phyloP scores from a whole-genome alignment of 2,797 vertebrate genomes.

The Numenius phaeopus region DNA sequence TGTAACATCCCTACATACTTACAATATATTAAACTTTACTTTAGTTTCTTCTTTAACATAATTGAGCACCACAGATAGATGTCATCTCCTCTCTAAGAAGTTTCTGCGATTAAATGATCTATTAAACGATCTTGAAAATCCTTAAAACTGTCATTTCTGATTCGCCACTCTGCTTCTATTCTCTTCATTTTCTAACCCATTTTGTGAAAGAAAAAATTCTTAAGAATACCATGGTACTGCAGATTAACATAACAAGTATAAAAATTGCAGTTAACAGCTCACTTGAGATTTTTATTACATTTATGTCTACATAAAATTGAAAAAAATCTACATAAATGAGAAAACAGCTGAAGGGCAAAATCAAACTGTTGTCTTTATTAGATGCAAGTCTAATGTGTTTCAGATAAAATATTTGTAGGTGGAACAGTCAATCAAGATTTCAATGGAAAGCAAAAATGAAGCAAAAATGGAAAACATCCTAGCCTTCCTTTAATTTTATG shows the following conservation, averaged over 20 bases:
- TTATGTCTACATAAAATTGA: constrained; percentile 71
- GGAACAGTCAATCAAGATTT: constrained; percentile 91
- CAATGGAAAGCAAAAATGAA: constrained; percentile 86
- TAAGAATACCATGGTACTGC: constrained; percentile 38
- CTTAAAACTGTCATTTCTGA: constrained; percentile 26
- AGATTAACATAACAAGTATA: constrained; percentile 54
- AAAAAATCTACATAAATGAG: constrained; percentile 68
- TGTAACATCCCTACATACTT: not conserved
- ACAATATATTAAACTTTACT: not conserved
- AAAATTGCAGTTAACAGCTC: constrained; percentile 69
- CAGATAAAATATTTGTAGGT: constrained; percentile 87
- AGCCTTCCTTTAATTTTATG: constrained; percentile 86
- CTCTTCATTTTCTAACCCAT: constrained; percentile 50
- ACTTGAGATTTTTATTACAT: constrained; percentile 75
- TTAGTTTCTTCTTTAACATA: constrained; percentile 24
- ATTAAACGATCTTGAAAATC: constrained; percentile 43
- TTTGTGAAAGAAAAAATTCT: constrained; percentile 47
- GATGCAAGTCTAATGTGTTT: constrained; percentile 86
- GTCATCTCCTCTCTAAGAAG: constrained; percentile 21
- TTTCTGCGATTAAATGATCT: constrained; percentile 6
- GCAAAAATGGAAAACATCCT: constrained; percentile 79
- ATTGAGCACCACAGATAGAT: constrained; percentile 17
- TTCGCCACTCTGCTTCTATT: constrained; percentile 32
- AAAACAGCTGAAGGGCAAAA: constrained; percentile 82
- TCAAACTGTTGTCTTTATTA: constrained; percentile 86